phyloP scores from a whole-genome alignment of 1,140 invertebrate genomes.

The Diplogasteroides magnus region DNA sequence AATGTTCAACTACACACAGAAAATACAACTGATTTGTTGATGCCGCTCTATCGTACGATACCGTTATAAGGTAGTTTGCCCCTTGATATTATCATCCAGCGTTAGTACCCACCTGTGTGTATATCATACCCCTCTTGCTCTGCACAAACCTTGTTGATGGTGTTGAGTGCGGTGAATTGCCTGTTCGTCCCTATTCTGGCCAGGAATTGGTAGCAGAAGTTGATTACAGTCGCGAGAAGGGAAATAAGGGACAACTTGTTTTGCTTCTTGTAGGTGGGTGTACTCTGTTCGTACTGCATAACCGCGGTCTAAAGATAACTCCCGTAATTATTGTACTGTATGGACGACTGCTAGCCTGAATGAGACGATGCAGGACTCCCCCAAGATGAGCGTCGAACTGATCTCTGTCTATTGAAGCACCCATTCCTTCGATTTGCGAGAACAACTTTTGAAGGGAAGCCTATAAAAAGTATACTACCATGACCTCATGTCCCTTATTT shows the following conservation, averaged over 20 bases:
- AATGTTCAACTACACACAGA: too few species aligned
- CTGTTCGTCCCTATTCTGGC: conserved; percentile 47
- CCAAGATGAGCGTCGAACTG: conserved; percentile 51
- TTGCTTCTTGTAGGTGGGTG: conserved; percentile 46
- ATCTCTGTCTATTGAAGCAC: conserved; percentile 36
- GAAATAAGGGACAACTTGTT: conserved; percentile 33
- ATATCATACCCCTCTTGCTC: background rate
- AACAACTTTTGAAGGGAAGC: conserved; percentile 42
- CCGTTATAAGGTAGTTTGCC: too few species aligned
- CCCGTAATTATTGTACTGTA: background rate
- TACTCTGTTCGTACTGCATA: conserved; percentile 44
- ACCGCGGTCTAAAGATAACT: conserved; percentile 41
- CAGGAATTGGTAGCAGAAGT: conserved; percentile 51
- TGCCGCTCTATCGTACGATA: too few species aligned
- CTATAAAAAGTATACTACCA: conserved; percentile 5
- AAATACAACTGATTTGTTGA: too few species aligned
- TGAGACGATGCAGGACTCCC: conserved; percentile 48
- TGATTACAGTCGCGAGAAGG: conserved; percentile 41
- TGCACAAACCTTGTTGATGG: conserved; percentile 46
- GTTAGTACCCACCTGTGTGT: too few species aligned
- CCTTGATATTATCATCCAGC: too few species aligned
- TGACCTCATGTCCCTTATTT: conserved; percentile 2
- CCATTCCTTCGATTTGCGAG: conserved; percentile 43
- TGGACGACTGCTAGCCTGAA: conserved; percentile 25
- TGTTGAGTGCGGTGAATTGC: conserved; percentile 51